Conservation (phyloP, 2,797 vertebrate genomes). For the Galagoides demidoff region DNA sequence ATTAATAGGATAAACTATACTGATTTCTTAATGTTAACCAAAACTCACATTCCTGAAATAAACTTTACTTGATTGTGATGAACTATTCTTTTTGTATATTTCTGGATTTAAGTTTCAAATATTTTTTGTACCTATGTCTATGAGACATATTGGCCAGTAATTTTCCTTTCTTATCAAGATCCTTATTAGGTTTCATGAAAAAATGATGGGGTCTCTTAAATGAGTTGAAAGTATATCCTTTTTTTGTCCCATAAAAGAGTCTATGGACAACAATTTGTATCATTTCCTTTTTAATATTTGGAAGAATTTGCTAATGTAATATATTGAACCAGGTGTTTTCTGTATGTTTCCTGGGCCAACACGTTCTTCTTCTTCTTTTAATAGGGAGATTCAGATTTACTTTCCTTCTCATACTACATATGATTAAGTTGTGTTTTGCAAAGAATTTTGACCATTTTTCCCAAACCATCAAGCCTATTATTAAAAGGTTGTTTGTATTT, state of each 20-base stretch:
- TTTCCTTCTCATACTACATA: background rate
- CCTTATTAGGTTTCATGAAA: background rate
- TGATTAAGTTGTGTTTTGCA: background rate
- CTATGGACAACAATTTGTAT: background rate
- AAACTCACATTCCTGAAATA: background rate
- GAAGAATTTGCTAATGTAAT: background rate
- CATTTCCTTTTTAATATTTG: background rate
- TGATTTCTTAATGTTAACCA: background rate
- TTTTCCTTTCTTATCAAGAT: background rate
- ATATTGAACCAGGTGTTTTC: background rate
- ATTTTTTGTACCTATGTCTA: background rate
- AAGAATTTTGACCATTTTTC: background rate
- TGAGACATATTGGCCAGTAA: background rate
- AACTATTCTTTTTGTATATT: background rate
- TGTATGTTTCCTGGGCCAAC: background rate
- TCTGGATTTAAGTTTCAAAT: background rate
- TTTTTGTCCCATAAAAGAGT: background rate
- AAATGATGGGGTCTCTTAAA: background rate
- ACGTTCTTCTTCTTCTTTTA: background rate
- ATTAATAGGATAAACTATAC: background rate
- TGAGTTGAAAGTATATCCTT: background rate
- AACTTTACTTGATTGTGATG: background rate
- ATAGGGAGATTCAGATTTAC: background rate
- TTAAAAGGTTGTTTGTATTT: background rate
- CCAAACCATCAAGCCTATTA: background rate